Evolutionary conservation across 2,888 invertebrate genomes (phyloP).

Genomic region (Cerastis rubricosa): DNA sequence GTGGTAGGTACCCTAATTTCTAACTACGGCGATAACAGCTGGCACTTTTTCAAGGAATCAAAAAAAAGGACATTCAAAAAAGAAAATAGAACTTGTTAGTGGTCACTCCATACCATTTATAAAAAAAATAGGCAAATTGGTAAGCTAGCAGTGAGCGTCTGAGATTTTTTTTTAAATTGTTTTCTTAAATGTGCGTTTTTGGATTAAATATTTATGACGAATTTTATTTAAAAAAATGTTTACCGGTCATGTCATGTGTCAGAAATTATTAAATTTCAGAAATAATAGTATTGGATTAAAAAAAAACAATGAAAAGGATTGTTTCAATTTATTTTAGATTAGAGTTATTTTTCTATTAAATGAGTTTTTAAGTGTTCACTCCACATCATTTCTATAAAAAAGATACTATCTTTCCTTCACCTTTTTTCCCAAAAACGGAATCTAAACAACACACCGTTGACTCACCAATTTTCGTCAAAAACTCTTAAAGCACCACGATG

Average conservation of each 20-base stretch:
- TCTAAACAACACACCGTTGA: not conserved
- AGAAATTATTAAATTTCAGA: slow-evolving; percentile 14
- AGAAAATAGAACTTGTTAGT: slow-evolving; percentile 77
- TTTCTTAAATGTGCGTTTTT: slow-evolving; percentile 50
- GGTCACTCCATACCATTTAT: slow-evolving; percentile 74
- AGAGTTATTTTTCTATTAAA: not conserved
- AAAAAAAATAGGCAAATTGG: slow-evolving; percentile 77
- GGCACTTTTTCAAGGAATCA: slow-evolving; percentile 20
- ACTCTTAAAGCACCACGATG: slow-evolving; percentile 56
- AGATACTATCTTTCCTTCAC: not conserved
- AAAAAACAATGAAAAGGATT: not conserved
- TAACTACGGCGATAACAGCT: slow-evolving; percentile 20
- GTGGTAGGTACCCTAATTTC: no score
- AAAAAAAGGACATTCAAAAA: slow-evolving; percentile 12
- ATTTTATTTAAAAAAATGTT: slow-evolving; percentile 21
- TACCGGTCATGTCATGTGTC: slow-evolving; percentile 18
- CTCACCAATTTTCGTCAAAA: slow-evolving; percentile 9
- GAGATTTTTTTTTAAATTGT: no score
- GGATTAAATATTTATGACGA: slow-evolving; percentile 70
- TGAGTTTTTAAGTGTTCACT: not conserved
- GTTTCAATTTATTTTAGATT: not conserved
- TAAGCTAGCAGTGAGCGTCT: slow-evolving; percentile 69
- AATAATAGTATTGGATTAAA: no score
- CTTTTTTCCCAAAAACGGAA: not conserved
- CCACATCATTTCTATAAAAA: not conserved